Conservation (phyloP, 2,888 invertebrate species). For the Pseudococcus viburni region DNA sequence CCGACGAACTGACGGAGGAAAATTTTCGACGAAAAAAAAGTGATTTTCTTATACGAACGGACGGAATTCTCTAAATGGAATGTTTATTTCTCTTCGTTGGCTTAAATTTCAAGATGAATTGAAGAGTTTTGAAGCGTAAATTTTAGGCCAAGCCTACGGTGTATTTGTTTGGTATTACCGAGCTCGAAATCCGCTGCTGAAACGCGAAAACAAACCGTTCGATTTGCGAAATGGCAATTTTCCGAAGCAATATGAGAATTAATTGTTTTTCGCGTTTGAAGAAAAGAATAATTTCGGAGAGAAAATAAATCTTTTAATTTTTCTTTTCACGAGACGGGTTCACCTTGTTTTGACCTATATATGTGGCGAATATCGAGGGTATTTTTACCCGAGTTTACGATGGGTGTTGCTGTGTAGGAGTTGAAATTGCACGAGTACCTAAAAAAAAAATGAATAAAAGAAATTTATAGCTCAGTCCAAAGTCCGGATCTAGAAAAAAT, state of each 20-base stretch:
- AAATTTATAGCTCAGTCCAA: too few relatives aligned
- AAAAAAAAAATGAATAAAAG: too few relatives aligned
- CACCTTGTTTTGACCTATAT: background rate
- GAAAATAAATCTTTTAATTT: conserved; percentile 1
- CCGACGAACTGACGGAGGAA: background rate
- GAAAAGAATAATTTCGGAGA: background rate
- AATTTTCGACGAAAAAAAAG: conserved; percentile 38
- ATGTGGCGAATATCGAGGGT: too few relatives aligned
- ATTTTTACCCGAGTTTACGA: too few relatives aligned
- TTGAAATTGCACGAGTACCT: too few relatives aligned
- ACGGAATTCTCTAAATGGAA: conserved; percentile 38
- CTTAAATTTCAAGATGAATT: conserved; percentile 44
- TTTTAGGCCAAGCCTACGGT: background rate
- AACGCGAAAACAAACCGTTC: conserved; percentile 20
- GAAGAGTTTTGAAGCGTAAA: conserved; percentile 44
- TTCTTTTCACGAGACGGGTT: background rate
- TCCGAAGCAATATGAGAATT: conserved; percentile 25
- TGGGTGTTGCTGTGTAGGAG: too few relatives aligned
- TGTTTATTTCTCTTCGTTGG: conserved; percentile 29
- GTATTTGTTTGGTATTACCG: conserved; percentile 1
- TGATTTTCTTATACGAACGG: conserved; percentile 12
- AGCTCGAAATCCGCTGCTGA: conserved; percentile 12
- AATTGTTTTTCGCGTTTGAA: conserved; percentile 5
- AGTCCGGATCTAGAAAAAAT: too few relatives aligned
- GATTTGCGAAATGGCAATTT: conserved; percentile 27